Conservation (phyloP, 2,888 invertebrate genomes). For the Meliscaeva auricollis region DNA sequence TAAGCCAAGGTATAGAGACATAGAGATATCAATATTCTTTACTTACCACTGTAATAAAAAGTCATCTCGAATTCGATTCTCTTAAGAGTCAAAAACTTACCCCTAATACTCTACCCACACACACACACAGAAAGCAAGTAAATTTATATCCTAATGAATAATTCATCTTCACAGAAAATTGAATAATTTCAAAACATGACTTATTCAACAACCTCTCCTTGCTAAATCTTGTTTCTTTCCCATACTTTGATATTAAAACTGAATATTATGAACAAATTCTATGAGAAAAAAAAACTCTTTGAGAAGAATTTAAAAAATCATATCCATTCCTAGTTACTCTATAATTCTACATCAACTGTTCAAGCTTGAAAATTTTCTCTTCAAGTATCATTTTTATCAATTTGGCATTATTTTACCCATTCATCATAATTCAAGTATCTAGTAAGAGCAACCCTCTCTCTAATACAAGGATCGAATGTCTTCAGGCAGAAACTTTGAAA, state of each 20-base stretch:
- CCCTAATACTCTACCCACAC: no score
- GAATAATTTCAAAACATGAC: neutral
- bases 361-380: neutral
- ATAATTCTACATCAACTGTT: neutral
- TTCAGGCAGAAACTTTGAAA: constrained; percentile 26
- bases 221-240: neutral
- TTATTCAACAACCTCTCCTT: constrained; percentile 4
- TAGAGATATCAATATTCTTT: no score
- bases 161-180: neutral
- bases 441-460: neutral
- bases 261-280: neutral
- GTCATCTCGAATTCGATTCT: no score
- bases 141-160: neutral
- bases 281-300: constrained; percentile 2
- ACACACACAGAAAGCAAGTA: no score
- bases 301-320: constrained; percentile 4
- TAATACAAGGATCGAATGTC: constrained; percentile 28
- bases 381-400: constrained; percentile 29
- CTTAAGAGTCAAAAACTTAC: no score
- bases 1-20: no score
- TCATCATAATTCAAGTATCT: constrained; percentile 53
- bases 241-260: neutral
- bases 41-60: no score
- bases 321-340: neutral
- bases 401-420: constrained; percentile 14